A percentile compares a stretch with the other conserved stretches of the same genome.
Evolutionary conservation across 2,797 vertebrate species (phyloP).

Genomic region (Psittacula echo): DNA sequence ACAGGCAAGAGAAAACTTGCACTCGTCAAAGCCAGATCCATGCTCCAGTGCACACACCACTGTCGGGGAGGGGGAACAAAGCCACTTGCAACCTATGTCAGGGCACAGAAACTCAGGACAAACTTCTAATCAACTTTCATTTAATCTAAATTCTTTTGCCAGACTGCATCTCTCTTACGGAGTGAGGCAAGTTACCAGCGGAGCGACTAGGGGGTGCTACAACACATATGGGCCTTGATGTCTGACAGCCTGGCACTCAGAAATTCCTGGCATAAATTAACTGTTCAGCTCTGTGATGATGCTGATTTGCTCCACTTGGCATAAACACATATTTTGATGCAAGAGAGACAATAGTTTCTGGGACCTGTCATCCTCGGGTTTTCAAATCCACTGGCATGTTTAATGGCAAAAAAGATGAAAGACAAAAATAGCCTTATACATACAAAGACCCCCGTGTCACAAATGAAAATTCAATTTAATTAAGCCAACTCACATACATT

Average conservation of each 20-base stretch:
- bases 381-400: constrained; percentile 36
- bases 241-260: neutral
- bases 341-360: neutral
- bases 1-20: neutral
- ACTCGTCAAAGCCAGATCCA: neutral
- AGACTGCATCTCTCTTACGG: neutral
- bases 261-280: constrained; percentile 51
- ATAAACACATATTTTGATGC: constrained; percentile 5
- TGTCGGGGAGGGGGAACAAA: neutral
- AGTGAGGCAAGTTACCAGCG: neutral
- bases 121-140: neutral
- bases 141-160: neutral
- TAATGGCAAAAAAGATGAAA: constrained; percentile 25
- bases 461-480: constrained; percentile 46
- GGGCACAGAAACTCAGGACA: neutral
- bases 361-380: constrained; percentile 9
- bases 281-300: neutral
- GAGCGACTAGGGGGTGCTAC: constrained; percentile 46
- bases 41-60: rapidly evolving
- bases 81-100: neutral
- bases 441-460: neutral
- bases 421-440: neutral
- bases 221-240: neutral
- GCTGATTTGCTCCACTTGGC: constrained; percentile 18
- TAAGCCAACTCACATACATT: constrained; percentile 16